Conservation (phyloP, 2,113 vertebrate genomes). For the Dasypus novemcinctus region DNA sequence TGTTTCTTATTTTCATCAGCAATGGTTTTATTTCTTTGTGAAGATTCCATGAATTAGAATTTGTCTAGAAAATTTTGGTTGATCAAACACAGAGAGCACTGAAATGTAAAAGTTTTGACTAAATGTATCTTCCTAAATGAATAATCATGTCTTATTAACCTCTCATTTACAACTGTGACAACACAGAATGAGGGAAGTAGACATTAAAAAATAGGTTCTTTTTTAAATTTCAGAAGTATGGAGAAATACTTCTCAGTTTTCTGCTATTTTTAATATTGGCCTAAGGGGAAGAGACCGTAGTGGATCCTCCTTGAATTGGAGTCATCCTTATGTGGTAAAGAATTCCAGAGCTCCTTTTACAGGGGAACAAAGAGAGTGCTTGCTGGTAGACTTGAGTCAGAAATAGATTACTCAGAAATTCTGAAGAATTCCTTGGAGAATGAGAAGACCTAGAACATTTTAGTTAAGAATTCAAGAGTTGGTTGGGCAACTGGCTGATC, state of each 20-base stretch:
- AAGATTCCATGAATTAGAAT: conserved; percentile 8
- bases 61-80: not conserved
- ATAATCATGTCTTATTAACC: not conserved
- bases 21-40: conserved; percentile 13
- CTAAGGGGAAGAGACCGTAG: not conserved
- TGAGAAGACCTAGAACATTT: not conserved
- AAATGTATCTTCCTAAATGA: not conserved
- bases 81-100: not conserved
- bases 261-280: not conserved
- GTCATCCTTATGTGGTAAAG: not conserved
- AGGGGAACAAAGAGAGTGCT: not conserved
- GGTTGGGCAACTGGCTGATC: not conserved
- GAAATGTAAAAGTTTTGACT: not conserved
- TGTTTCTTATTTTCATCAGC: not conserved
- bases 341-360: not conserved
- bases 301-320: not conserved
- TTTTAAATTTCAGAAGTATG: not conserved
- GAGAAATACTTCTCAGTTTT: not conserved
- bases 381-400: not conserved
- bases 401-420: not conserved
- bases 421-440: not conserved
- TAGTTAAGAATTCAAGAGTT: not conserved
- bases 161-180: not conserved
- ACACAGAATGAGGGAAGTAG: not conserved
- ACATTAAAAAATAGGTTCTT: not conserved